Evolutionary conservation across 2,888 invertebrate genomes (phyloP).

Genomic region (Microplitis deprimator): DNA sequence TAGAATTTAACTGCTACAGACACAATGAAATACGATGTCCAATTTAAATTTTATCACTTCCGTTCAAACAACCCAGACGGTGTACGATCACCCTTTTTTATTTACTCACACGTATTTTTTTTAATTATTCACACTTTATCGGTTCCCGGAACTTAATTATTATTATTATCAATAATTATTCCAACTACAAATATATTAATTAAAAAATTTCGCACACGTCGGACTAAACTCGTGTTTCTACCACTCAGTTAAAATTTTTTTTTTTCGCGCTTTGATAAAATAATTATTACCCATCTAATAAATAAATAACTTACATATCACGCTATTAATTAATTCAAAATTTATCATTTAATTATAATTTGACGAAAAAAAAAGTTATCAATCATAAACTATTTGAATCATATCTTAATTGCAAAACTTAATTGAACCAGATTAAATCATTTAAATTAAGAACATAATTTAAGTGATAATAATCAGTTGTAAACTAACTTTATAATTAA

Average conservation of each 20-base stretch:
- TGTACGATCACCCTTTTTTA: neutral
- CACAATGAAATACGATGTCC: neutral
- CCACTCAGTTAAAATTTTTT: neutral
- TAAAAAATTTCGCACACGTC: neutral
- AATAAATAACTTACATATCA: neutral
- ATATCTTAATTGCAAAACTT: neutral
- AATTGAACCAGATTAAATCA: neutral
- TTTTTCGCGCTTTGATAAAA: neutral
- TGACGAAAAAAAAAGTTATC: neutral
- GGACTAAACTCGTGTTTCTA: neutral
- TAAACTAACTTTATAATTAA: neutral
- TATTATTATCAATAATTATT: too few species aligned
- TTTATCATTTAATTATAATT: neutral
- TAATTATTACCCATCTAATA: neutral
- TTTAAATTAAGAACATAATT: neutral
- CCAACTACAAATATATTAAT: too few species aligned
- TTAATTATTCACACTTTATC: neutral
- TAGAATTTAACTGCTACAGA: neutral
- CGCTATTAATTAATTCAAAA: neutral
- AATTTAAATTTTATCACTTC: neutral
- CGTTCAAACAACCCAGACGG: neutral
- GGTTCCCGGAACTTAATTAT: neutral
- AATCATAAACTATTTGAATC: neutral
- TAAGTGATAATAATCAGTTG: neutral
- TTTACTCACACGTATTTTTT: neutral